Percentiles rank a stretch among this genome's conserved stretches.
Evolutionary conservation across 1,140 invertebrate genomes (phyloP).

Genomic region (Calephelis virginiensis): DNA sequence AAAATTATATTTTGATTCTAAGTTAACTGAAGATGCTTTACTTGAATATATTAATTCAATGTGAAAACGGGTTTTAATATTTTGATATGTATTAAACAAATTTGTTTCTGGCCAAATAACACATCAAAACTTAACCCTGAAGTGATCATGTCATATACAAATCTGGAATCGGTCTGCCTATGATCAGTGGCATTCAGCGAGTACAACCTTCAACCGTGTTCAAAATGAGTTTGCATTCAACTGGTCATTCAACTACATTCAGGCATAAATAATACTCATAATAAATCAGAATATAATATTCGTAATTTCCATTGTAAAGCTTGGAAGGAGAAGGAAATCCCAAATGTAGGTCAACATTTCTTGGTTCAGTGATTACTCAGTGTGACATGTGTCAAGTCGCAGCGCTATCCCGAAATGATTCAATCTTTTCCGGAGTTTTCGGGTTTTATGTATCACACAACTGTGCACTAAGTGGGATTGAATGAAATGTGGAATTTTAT

Average conservation of each 20-base stretch:
- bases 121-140: too few species aligned
- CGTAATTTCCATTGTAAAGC: background rate
- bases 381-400: constrained; percentile 14
- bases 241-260: background rate
- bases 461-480: constrained; percentile 13
- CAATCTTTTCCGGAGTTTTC: constrained; percentile 12
- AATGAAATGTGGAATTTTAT: constrained; percentile 4
- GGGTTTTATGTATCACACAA: constrained; percentile 14
- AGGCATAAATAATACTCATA: background rate
- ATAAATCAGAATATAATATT: constrained; percentile 12
- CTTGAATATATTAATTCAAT: too few species aligned
- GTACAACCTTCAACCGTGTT: too few species aligned
- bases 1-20: too few species aligned
- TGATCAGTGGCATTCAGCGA: too few species aligned
- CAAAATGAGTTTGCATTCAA: too few species aligned
- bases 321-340: constrained; percentile 1
- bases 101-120: too few species aligned
- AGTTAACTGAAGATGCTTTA: too few species aligned
- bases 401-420: constrained; percentile 14
- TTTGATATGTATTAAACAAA: too few species aligned
- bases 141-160: too few species aligned
- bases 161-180: too few species aligned
- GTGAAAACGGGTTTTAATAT: too few species aligned
- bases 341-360: constrained; percentile 14
- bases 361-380: constrained; percentile 13